A percentile compares a stretch with the other conserved stretches of the same genome.
phyloP scores from a whole-genome alignment of 30 jellyfish, hydroid and myxozoan species.

The Aurelia sp. region DNA sequence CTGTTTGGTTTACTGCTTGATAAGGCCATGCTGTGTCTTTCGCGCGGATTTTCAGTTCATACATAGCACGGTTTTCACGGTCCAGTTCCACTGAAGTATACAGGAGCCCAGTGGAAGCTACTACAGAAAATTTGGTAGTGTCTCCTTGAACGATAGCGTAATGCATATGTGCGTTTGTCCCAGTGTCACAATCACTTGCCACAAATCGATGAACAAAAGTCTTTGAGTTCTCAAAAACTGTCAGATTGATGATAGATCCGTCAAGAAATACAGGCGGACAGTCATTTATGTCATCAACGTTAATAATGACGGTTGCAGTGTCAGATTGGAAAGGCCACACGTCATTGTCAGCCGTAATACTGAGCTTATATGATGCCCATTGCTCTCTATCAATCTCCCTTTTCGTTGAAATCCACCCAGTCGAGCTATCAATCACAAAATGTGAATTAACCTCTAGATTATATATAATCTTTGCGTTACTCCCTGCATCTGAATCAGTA shows the following conservation, averaged over 20 bases:
- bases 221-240: conserved; percentile 77
- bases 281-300: conserved; percentile 91
- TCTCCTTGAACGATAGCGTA: conserved; percentile 63
- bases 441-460: conserved; percentile 63
- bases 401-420: conserved; percentile 87
- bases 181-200: conserved; percentile 89
- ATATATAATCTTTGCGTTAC: conserved; percentile 61
- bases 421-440: conserved; percentile 69
- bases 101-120: conserved; percentile 75
- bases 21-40: conserved; percentile 83
- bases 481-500: conserved; percentile 82
- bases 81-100: conserved; percentile 65
- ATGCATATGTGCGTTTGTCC: conserved; percentile 61
- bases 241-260: conserved; percentile 61
- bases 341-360: conserved; percentile 74
- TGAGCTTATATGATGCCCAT: conserved; percentile 69
- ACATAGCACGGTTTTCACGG: conserved; percentile 71
- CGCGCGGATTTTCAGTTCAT: conserved; percentile 74
- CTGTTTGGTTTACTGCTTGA: conserved; percentile 76
- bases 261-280: conserved; percentile 86
- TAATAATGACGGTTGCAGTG: conserved; percentile 70
- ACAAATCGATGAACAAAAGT: conserved; percentile 78
- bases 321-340: conserved; percentile 85
- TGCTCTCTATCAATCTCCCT: conserved; percentile 80
- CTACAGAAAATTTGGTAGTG: conserved; percentile 50